Percentiles rank a stretch among this genome's conserved stretches.
Evolutionary conservation across 2,888 invertebrate genomes (phyloP).

Genomic region (Cantharis lateralis): DNA sequence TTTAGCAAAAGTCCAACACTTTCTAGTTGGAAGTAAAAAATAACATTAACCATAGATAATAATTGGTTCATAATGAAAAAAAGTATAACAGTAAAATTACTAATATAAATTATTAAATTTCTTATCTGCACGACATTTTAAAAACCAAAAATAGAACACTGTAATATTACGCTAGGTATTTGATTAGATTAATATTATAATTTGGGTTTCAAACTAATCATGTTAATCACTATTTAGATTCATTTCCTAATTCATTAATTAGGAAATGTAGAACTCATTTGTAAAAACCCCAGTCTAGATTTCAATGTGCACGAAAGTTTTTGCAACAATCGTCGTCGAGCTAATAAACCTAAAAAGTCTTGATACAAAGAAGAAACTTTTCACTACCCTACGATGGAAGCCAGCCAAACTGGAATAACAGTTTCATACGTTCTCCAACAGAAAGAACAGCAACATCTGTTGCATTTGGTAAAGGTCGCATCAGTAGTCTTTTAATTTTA

Average conservation of each 20-base stretch:
- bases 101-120: neutral
- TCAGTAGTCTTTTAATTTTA: neutral
- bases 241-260: neutral
- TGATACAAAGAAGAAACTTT: neutral
- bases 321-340: neutral
- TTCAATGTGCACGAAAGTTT: neutral
- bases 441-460: neutral
- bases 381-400: neutral
- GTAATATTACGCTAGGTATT: neutral
- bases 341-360: neutral
- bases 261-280: neutral
- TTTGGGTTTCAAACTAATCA: neutral
- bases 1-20: neutral
- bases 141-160: neutral
- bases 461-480: neutral
- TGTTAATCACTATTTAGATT: neutral
- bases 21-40: neutral
- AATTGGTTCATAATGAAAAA: neutral
- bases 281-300: neutral
- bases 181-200: neutral
- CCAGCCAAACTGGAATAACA: neutral
- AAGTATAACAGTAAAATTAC: neutral
- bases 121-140: neutral
- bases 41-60: neutral
- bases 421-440: neutral